phyloP scores from a whole-genome alignment of 2,888 invertebrate species.

The Brenthis hecate region DNA sequence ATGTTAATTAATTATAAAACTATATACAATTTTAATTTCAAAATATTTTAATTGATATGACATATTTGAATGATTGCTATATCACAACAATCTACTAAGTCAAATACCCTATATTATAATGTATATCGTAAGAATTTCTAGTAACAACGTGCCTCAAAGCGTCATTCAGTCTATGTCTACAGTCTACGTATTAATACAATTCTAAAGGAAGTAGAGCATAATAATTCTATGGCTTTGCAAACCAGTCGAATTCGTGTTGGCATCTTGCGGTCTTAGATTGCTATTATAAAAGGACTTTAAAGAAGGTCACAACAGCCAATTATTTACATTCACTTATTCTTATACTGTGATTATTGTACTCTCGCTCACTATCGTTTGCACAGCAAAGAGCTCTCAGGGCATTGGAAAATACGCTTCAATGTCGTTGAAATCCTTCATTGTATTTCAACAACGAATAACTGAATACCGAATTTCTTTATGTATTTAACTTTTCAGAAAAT shows the following conservation, averaged over 20 bases:
- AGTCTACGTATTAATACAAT: slow-evolving; percentile 20
- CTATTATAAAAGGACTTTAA: slow-evolving; percentile 24
- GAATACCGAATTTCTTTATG: no score
- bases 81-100: slow-evolving; percentile 4
- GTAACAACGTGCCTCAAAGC: slow-evolving; percentile 12
- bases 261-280: slow-evolving; percentile 24
- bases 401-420: slow-evolving; percentile 10
- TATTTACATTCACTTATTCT: slow-evolving; percentile 29
- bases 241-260: slow-evolving; percentile 11
- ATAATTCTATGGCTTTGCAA: slow-evolving; percentile 15
- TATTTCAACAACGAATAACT: background rate
- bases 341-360: slow-evolving; percentile 22
- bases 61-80: no score
- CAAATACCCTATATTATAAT: background rate
- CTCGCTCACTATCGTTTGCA: slow-evolving; percentile 26
- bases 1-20: no score
- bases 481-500: no score
- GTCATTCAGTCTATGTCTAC: slow-evolving; percentile 21
- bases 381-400: slow-evolving; percentile 22
- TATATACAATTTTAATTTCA: no score
- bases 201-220: slow-evolving; percentile 21
- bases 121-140: background rate
- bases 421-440: slow-evolving; percentile 15
- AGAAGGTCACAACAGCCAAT: slow-evolving; percentile 26
- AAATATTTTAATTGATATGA: no score